Conservation (phyloP, 2,888 invertebrate genomes). For the Drosophila kokeensis region DNA sequence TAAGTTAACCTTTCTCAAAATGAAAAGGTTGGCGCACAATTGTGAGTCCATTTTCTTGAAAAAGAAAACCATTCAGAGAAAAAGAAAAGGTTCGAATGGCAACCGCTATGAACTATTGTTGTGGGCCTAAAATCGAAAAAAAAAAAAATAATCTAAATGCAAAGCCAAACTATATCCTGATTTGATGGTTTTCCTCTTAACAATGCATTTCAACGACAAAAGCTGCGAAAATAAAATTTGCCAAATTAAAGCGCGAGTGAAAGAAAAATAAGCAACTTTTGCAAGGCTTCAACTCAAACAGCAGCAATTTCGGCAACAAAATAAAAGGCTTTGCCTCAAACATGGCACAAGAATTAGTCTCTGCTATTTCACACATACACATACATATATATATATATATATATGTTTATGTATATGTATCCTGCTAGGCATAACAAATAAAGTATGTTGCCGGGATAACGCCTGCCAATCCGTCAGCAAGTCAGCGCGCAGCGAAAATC, state of each 20-base stretch:
- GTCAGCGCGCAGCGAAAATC: slow-evolving; percentile 37
- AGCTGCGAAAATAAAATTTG: slow-evolving; percentile 25
- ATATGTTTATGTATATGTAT: neutral
- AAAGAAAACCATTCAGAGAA: slow-evolving; percentile 22
- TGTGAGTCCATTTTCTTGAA: slow-evolving; percentile 1
- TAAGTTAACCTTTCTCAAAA: slow-evolving; percentile 6
- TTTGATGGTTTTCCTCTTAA: slow-evolving; percentile 28
- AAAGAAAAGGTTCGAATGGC: slow-evolving; percentile 38
- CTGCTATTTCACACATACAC: neutral
- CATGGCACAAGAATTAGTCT: slow-evolving; percentile 15
- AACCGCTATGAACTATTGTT: slow-evolving; percentile 22
- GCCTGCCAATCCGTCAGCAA: slow-evolving; percentile 51
- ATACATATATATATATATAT: neutral
- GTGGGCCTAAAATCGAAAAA: slow-evolving; percentile 1
- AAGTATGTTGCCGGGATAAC: slow-evolving; percentile 41
- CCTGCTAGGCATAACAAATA: slow-evolving; percentile 12
- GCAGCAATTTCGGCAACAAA: slow-evolving; percentile 11
- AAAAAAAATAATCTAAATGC: slow-evolving; percentile 71
- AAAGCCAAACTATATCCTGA: slow-evolving; percentile 59
- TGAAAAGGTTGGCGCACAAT: slow-evolving; percentile 18
- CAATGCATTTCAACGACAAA: slow-evolving; percentile 37
- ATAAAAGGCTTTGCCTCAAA: slow-evolving; percentile 4
- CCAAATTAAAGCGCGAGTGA: slow-evolving; percentile 40
- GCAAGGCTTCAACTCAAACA: slow-evolving; percentile 59
- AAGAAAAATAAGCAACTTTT: slow-evolving; percentile 43